Percentiles rank a stretch among this genome's conserved stretches.
phyloP scores from a whole-genome alignment of 2,113 vertebrate species.

The Corydoras maculifer region DNA sequence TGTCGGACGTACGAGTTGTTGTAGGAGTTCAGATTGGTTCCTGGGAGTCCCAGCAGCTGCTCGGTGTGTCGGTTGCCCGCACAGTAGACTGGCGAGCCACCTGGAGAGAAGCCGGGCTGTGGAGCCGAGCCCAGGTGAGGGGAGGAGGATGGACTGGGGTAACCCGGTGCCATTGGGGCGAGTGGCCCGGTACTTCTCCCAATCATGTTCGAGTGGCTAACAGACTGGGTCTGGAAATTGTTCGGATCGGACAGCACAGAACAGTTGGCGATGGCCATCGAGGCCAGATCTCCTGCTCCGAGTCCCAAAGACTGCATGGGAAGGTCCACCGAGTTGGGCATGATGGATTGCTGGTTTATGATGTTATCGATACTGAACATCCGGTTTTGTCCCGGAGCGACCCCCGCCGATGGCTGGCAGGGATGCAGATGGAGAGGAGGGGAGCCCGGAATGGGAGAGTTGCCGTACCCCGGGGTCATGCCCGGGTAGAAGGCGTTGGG shows the following conservation, averaged over 20 bases:
- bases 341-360: constrained; percentile 76
- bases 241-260: constrained; percentile 62
- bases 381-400: constrained; percentile 65
- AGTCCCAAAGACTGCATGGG: constrained; percentile 63
- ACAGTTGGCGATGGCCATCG: constrained; percentile 64
- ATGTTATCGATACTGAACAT: constrained; percentile 95
- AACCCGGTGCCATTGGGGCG: constrained; percentile 54
- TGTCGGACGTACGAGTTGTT: constrained; percentile 80
- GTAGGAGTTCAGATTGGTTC: constrained; percentile 66
- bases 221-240: constrained; percentile 69
- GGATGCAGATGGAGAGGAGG: constrained; percentile 60
- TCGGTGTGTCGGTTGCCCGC: constrained; percentile 74
- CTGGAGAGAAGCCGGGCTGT: constrained; percentile 69
- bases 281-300: constrained; percentile 53
- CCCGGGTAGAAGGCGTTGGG: constrained; percentile 65
- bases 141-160: constrained; percentile 72
- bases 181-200: constrained; percentile 57
- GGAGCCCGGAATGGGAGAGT: constrained; percentile 58
- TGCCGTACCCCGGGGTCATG: constrained; percentile 65
- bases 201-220: constrained; percentile 63
- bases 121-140: constrained; percentile 65
- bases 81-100: constrained; percentile 76
- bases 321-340: constrained; percentile 65
- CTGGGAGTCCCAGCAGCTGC: constrained; percentile 74
- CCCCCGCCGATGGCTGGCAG: constrained; percentile 64